A percentile compares a stretch with the other conserved stretches of the same genome.
Evolutionary conservation across 2,113 vertebrate species (phyloP).

Genomic region (Scalopus aquaticus): DNA sequence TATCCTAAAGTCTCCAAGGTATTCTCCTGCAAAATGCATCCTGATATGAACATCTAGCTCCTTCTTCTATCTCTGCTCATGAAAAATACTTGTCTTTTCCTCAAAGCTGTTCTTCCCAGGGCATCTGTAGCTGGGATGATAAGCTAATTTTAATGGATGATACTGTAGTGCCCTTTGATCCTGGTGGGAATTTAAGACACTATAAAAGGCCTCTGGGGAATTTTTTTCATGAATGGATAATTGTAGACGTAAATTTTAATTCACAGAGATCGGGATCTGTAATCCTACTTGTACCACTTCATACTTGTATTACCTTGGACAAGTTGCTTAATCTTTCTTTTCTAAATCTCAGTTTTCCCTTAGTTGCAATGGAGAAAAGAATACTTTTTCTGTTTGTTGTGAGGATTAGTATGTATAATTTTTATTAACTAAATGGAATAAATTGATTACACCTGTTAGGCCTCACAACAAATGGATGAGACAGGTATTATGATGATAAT

Average conservation of each 20-base stretch:
- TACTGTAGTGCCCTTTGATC: not conserved
- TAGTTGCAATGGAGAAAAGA: not conserved
- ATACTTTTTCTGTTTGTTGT: not conserved
- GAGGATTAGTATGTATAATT: not conserved
- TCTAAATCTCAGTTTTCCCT: not conserved
- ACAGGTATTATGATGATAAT: not conserved
- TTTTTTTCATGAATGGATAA: not conserved
- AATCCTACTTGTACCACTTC: not conserved
- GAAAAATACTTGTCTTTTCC: not conserved
- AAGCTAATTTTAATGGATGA: too few species aligned
- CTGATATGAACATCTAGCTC: not conserved
- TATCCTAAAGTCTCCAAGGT: not conserved
- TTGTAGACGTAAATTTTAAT: slow-evolving; percentile 16
- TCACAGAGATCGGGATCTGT: not conserved
- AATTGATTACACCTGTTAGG: not conserved
- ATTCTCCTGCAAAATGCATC: not conserved
- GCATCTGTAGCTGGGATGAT: not conserved
- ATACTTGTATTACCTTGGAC: not conserved
- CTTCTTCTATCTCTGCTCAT: not conserved
- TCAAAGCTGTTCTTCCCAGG: not conserved
- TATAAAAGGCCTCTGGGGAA: not conserved
- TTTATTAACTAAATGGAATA: not conserved
- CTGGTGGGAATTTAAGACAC: not conserved
- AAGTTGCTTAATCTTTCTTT: not conserved
- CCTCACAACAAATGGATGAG: not conserved